These are phyloP conservation scores for Sebastes alutus DNA, from an alignment of 2,797 vertebrate species.

Conservation along the genomic window DNA sequence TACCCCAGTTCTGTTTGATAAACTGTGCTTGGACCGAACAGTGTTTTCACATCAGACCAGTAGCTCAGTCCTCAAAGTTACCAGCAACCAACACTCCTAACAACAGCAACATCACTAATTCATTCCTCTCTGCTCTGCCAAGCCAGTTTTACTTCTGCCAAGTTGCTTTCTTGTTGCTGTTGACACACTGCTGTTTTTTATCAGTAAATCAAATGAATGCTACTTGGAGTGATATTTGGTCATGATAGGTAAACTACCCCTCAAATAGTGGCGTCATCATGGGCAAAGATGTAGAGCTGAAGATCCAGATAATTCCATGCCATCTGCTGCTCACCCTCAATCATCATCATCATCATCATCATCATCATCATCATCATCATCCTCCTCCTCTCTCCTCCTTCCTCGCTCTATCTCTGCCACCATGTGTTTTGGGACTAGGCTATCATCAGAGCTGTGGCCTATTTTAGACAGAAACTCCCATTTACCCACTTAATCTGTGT, in stretches of 20 bases:
- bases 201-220: not conserved
- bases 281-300: constrained; percentile 51
- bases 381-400: constrained; percentile 49
- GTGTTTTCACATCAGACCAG: not conserved
- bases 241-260: constrained; percentile 4
- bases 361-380: constrained; percentile 13
- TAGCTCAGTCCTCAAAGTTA: not conserved
- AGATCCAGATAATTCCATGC: constrained; percentile 67
- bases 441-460: constrained; percentile 64
- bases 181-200: not conserved
- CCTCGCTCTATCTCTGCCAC: constrained; percentile 41
- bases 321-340: constrained; percentile 67
- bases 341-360: constrained; percentile 24
- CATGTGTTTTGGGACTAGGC: constrained; percentile 71
- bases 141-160: not conserved
- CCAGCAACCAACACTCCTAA: not conserved
- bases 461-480: constrained; percentile 74
- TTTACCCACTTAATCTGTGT: constrained; percentile 69
- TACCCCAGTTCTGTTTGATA: not conserved
- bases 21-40: not conserved
- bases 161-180: not conserved
- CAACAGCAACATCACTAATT: not conserved
- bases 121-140: not conserved
- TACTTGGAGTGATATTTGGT: not conserved
- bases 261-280: constrained; percentile 38